Base-by-base conservation (phyloP, 2,797 vertebrate genomes). In the Tympanoctomys barrerae region DNA sequence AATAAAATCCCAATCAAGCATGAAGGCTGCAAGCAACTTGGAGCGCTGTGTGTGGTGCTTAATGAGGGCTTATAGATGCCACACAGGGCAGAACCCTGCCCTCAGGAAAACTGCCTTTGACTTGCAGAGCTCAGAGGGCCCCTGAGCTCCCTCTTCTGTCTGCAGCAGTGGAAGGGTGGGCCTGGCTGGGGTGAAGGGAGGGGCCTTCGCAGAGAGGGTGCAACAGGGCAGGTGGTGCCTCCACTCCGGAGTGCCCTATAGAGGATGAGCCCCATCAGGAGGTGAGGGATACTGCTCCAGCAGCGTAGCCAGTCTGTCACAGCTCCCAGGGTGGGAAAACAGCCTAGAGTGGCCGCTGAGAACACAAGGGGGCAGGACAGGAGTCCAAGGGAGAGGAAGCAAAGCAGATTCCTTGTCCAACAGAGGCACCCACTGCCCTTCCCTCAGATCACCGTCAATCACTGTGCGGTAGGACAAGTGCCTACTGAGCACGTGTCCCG, bases 171-270 rank as follows among this genome's bases (percentile, higher is more conserved):
- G 68, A 78, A 42, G 42, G 49, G 54, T 33, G 59, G 84, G 46
- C 33, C 22, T 14, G 0, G 14, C 33, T 49, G 26, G 46, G 36
- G 64, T 19, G 2, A 26, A 66, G 21, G 80, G 46, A 57, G 12
- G n/a, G 46, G 4, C 68, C 73, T 46, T 19, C 12, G 36, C 14
- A 85, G 33, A 95, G 66, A 70, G 77, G 61, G 79, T 61, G 22
- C 79, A 91, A 94, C 52, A 26, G n/a, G 75, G 92, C 97, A 97
- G 96, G 96, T 95, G 85, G 18, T 42, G 87, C 52, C 12, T 13
- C 52, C 52, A 54, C 52, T 13, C 13, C 52, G 14, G 42, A 87
- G 22, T 14, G 3, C 3, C 31, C 62, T 71, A 31, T 80, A 57
- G 26, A 59, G 61, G 79, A 78, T 22, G 82, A 33, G 36, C 62